A percentile compares a stretch with the other conserved stretches of the same genome.
These are phyloP conservation scores for Ifrita kowaldi DNA, from an alignment of 2,113 vertebrate species.

Conservation along the genomic window DNA sequence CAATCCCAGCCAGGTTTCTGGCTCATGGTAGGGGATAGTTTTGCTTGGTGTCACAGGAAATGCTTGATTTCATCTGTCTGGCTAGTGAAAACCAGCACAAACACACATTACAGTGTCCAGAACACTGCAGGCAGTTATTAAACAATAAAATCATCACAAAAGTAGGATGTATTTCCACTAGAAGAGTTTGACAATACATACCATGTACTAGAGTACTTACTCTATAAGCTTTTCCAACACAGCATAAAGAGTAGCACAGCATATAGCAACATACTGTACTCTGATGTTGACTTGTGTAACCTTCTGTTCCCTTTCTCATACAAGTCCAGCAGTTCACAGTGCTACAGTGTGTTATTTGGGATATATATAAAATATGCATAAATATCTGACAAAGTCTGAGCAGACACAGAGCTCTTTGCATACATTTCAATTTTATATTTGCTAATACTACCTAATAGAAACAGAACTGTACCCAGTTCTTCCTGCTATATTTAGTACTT, in stretches of 20 bases:
- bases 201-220: background rate
- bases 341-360: background rate
- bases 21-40: background rate
- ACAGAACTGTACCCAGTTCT: background rate
- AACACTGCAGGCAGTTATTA: background rate
- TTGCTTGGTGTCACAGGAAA: background rate
- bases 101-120: background rate
- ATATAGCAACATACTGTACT: background rate
- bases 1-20: background rate
- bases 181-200: background rate
- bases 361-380: background rate
- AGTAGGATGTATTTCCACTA: background rate
- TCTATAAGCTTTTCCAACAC: background rate
- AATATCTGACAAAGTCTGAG: slow-evolving; percentile 14
- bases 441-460: background rate
- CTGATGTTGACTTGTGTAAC: background rate
- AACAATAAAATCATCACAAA: background rate
- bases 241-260: background rate
- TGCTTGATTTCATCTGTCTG: background rate
- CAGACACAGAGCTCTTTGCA: background rate
- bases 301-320: background rate
- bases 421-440: background rate
- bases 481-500: background rate
- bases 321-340: background rate
- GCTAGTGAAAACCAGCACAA: background rate